Conservation (phyloP, 2,797 vertebrate genomes). For the Etheostoma perlongum region DNA sequence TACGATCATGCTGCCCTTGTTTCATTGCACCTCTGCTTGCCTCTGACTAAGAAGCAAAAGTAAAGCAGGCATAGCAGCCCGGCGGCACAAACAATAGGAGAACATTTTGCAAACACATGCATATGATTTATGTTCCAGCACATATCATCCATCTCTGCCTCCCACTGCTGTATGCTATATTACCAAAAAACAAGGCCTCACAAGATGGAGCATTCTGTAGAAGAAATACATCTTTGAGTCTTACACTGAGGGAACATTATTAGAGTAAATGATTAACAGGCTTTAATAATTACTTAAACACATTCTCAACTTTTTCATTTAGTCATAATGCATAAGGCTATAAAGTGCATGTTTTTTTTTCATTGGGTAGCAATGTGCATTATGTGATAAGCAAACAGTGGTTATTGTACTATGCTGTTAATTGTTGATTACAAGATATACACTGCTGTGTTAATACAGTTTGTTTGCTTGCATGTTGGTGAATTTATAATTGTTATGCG, state of each 20-base stretch:
- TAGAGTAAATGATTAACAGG: conserved; percentile 59
- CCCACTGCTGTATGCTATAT: conserved; percentile 59
- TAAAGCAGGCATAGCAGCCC: conserved; percentile 56
- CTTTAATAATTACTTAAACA: conserved; percentile 56
- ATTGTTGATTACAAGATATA: conserved; percentile 82
- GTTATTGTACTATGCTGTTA: conserved; percentile 65
- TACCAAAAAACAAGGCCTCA: conserved; percentile 61
- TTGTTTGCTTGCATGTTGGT: conserved; percentile 72
- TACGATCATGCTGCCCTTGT: conserved; percentile 53
- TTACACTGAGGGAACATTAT: conserved; percentile 39
- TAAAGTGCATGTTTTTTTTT: conserved; percentile 45
- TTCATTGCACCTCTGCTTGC: conserved; percentile 46
- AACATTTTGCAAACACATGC: conserved; percentile 77
- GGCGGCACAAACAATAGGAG: conserved; percentile 58
- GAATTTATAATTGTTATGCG: conserved; percentile 74
- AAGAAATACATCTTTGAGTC: conserved; percentile 66
- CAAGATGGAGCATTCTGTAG: conserved; percentile 65
- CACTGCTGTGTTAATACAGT: conserved; percentile 66
- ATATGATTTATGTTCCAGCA: conserved; percentile 80
- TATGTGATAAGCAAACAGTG: conserved; percentile 73
- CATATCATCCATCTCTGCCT: conserved; percentile 75
- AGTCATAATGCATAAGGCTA: conserved; percentile 33
- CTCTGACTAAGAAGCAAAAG: conserved; percentile 61
- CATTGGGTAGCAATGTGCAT: conserved; percentile 56
- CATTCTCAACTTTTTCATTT: conserved; percentile 59